These are phyloP conservation scores for Parazoanthus darwini DNA, from an alignment of 92 coral and sea anemone species.

Conservation along the genomic window DNA sequence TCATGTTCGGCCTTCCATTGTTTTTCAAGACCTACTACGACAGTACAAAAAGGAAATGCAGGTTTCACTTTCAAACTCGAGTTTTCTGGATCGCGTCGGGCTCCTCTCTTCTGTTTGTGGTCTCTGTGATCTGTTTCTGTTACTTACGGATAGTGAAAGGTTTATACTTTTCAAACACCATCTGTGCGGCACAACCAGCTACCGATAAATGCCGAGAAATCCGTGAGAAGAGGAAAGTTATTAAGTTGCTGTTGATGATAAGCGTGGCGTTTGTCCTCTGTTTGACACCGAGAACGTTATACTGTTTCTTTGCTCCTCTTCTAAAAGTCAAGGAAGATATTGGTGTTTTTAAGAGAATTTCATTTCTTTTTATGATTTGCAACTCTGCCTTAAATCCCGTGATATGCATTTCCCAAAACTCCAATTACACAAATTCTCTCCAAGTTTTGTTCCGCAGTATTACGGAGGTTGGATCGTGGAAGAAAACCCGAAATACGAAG, in stretches of 20 bases:
- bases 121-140: slow-evolving; percentile 56
- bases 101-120: slow-evolving; percentile 23
- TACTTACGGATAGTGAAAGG: slow-evolving; percentile 57
- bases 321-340: slow-evolving; percentile 9
- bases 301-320: slow-evolving; percentile 51
- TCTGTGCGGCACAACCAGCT: slow-evolving; percentile 29
- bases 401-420: slow-evolving; percentile 56
- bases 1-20: slow-evolving; percentile 50
- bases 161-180: slow-evolving; percentile 31
- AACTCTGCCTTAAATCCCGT: slow-evolving; percentile 67
- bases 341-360: slow-evolving; percentile 41
- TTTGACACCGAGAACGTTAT: slow-evolving; percentile 51
- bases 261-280: slow-evolving; percentile 56
- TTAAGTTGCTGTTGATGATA: slow-evolving; percentile 44
- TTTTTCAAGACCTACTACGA: slow-evolving; percentile 57
- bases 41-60: slow-evolving; percentile 38
- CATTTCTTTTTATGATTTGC: slow-evolving; percentile 55
- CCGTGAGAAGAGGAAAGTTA: slow-evolving; percentile 48
- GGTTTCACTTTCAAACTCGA: slow-evolving; percentile 48
- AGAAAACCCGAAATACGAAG: not conserved
- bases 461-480: not conserved
- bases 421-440: slow-evolving; percentile 38
- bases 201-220: slow-evolving; percentile 21
- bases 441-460: not conserved
- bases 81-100: slow-evolving; percentile 62